Evolutionary conservation across 2,797 vertebrate genomes (phyloP), one percentile per base, ranked within the genome.

Genomic region (Austrolebias charrua): DNA sequence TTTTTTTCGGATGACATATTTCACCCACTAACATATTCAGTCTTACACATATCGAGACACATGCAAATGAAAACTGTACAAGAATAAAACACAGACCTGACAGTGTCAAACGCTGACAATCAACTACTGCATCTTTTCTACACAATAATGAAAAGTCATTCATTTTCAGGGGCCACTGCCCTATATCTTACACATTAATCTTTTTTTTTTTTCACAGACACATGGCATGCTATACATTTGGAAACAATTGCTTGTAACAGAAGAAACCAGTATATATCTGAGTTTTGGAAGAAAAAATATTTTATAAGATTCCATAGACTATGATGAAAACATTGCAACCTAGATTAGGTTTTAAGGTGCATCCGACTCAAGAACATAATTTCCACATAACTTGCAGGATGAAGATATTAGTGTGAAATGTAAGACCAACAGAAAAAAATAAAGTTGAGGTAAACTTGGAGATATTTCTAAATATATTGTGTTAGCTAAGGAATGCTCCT

Each of bases 101-200:
- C 63, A 63, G 59, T 72, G 77, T 77, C 70, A 59, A 63, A 60
- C 49, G 70, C 48, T 71, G 66, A 55, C 77, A 68, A 73, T 76
- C 60, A 70, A 66, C 55, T 50, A 35, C 55, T 65, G 64, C 65
- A 69, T 73, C 55, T 73, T 71, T 76, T 57, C 59, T 47, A 78
- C 55, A 68, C 73, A 79, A 62, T 33, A 40, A 64, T 48, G 45
- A 51, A 67, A 48, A 60, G 73, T 80, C 86, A 89, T 88, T 84
- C 15, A 87, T 91, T 87, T 79, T 76, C 63, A 66, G 56, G 33
- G 24, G 28, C 63, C 24, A 68, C 68, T 74, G 78, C 80, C 38
- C 55, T 18, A 2, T 68, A 75, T 80, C 76, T 67, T 59, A 58
- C 55, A 51, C 66, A 66, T 69, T 69, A 38, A 66, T 70, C 59